Conservation (phyloP, 2,113 vertebrate genomes). For the Myotis yumanensis region DNA sequence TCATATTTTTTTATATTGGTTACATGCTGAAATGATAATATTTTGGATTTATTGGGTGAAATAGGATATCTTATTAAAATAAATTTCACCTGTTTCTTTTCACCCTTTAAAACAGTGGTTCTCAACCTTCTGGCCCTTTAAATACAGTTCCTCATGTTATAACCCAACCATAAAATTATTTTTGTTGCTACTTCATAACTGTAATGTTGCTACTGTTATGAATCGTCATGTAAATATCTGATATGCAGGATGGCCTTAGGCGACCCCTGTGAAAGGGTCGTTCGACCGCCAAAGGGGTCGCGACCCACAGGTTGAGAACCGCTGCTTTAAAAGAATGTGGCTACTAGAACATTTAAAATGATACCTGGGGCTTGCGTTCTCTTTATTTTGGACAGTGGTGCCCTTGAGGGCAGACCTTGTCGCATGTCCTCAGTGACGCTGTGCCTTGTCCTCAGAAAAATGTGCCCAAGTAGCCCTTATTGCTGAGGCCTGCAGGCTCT, state of each 20-base stretch:
- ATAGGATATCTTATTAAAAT: background rate
- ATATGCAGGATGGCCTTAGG: no score
- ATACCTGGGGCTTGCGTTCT: background rate
- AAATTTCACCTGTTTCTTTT: constrained; percentile 5
- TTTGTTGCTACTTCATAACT: no score
- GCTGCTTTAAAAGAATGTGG: background rate
- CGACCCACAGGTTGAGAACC: no score
- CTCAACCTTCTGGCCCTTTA: no score
- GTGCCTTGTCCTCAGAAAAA: background rate
- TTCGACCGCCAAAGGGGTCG: no score
- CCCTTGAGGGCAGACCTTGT: background rate
- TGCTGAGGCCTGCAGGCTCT: background rate
- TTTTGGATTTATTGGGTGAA: background rate
- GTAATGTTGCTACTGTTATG: no score
- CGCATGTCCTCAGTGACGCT: background rate
- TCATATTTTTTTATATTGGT: background rate
- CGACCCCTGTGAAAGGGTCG: no score
- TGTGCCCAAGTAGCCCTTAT: background rate
- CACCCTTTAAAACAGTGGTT: background rate
- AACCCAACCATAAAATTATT: no score
- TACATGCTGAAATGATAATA: background rate
- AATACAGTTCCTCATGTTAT: no score
- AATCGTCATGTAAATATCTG: no score
- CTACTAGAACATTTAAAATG: background rate
- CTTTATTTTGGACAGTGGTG: background rate